Evolutionary conservation across 2,888 invertebrate species (phyloP).

Genomic region (Nemurella pictetii): DNA sequence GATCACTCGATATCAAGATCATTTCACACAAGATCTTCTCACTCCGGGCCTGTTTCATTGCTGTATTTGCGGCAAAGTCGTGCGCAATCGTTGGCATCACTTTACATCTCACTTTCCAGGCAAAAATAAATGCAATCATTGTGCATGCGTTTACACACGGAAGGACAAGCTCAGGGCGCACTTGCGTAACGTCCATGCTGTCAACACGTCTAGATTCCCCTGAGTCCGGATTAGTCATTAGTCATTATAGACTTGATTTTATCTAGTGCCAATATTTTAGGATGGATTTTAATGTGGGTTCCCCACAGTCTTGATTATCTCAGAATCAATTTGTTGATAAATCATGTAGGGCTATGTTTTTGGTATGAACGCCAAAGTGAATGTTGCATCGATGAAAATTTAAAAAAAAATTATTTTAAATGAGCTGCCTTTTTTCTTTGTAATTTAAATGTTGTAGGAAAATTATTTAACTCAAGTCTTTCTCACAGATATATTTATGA

Average conservation of each 20-base stretch:
- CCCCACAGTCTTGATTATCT: no score
- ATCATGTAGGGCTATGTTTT: no score
- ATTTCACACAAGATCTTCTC: conserved; percentile 33
- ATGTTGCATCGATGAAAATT: no score
- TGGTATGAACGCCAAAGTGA: no score
- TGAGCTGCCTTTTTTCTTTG: no score
- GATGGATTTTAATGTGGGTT: no score
- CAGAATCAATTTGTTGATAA: no score
- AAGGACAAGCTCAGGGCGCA: conserved; percentile 38
- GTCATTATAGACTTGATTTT: background rate
- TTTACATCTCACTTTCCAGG: conserved; percentile 36
- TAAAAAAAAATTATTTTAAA: background rate
- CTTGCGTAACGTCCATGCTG: conserved; percentile 31
- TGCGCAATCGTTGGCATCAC: conserved; percentile 39
- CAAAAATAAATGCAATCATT: conserved; percentile 30
- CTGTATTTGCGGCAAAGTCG: conserved; percentile 33
- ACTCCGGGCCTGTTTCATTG: conserved; percentile 36
- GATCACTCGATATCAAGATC: conserved; percentile 33
- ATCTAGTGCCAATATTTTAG: no score
- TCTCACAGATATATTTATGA: no score
- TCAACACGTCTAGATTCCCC: conserved; percentile 30
- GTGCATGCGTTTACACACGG: conserved; percentile 35
- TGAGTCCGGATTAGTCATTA: conserved; percentile 28
- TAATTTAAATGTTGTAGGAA: no score
- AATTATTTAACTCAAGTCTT: no score